Conservation (phyloP, 1,140 invertebrate species). For the Cheumatopsyche charites region DNA sequence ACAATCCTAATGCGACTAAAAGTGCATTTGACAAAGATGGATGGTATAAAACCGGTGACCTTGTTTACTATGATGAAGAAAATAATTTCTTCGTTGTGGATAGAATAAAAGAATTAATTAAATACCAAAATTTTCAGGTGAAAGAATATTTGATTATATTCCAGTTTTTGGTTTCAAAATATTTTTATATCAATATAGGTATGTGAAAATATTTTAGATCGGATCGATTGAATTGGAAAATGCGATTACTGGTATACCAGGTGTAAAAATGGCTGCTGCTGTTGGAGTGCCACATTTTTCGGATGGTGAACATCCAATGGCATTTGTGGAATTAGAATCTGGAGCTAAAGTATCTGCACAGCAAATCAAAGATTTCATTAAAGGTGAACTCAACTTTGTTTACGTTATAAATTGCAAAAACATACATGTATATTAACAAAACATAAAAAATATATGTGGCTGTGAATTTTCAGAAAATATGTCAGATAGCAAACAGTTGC, state of each 20-base stretch:
- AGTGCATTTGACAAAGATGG: slow-evolving; percentile 62
- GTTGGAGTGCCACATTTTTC: slow-evolving; percentile 66
- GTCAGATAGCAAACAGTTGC: slow-evolving; percentile 42
- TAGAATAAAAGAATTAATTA: slow-evolving; percentile 77
- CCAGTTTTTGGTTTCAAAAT: not conserved
- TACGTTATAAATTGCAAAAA: too few species aligned
- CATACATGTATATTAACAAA: not conserved
- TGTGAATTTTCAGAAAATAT: slow-evolving; percentile 17
- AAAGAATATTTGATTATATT: not conserved
- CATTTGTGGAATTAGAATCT: slow-evolving; percentile 57
- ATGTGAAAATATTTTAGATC: slow-evolving; percentile 1
- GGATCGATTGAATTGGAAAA: slow-evolving; percentile 67
- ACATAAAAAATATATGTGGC: slow-evolving; percentile 20
- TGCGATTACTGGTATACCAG: slow-evolving; percentile 68
- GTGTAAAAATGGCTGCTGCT: slow-evolving; percentile 67
- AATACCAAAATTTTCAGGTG: slow-evolving; percentile 63
- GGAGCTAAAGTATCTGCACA: slow-evolving; percentile 51
- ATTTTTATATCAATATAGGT: not conserved
- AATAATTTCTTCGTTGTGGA: slow-evolving; percentile 71
- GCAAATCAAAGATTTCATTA: slow-evolving; percentile 53
- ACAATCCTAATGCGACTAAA: slow-evolving; percentile 43
- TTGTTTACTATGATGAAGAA: slow-evolving; percentile 71
- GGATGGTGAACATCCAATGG: slow-evolving; percentile 64
- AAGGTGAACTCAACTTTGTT: slow-evolving; percentile 8
- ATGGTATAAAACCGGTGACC: slow-evolving; percentile 72